phyloP scores from a whole-genome alignment of 2,888 invertebrate genomes.

The Lepidocyrtinus sp. region DNA sequence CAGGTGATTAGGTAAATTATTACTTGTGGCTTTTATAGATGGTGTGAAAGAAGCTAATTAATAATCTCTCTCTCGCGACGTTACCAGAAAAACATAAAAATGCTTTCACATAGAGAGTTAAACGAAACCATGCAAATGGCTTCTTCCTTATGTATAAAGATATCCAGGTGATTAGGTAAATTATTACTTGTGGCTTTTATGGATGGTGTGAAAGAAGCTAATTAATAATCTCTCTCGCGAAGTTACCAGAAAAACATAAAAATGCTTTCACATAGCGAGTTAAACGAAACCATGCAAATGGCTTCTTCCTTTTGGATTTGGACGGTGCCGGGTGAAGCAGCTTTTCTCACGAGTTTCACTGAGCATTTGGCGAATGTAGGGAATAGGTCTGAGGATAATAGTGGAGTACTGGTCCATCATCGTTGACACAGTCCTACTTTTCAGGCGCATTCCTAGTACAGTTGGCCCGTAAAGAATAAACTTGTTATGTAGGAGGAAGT shows the following conservation, averaged over 20 bases:
- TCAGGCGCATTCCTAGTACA: conserved; percentile 57
- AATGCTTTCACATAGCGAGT: conserved; percentile 87
- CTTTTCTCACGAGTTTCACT: conserved; percentile 78
- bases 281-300: conserved; percentile 81
- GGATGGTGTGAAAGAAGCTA: not conserved
- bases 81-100: conserved; percentile 71
- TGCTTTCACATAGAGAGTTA: conserved; percentile 86
- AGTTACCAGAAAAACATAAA: conserved; percentile 59
- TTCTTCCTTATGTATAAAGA: conserved; percentile 75
- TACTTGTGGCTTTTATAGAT: too few species aligned
- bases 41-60: not conserved
- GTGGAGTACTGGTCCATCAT: not conserved
- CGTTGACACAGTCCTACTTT: not conserved
- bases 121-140: conserved; percentile 81
- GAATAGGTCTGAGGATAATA: conserved; percentile 54
- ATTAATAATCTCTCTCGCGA: too few species aligned
- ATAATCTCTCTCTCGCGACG: too few species aligned
- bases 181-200: too few species aligned
- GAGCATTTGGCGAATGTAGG: conserved; percentile 60
- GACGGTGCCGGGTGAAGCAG: too few species aligned
- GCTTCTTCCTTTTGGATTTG: conserved; percentile 76
- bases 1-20: too few species aligned
- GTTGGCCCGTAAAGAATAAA: conserved; percentile 67
- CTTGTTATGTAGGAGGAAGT: conserved; percentile 67
- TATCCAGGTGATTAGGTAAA: too few species aligned